phyloP scores from a whole-genome alignment of 2,113 vertebrate species.

The Phodopus roborovskii region DNA sequence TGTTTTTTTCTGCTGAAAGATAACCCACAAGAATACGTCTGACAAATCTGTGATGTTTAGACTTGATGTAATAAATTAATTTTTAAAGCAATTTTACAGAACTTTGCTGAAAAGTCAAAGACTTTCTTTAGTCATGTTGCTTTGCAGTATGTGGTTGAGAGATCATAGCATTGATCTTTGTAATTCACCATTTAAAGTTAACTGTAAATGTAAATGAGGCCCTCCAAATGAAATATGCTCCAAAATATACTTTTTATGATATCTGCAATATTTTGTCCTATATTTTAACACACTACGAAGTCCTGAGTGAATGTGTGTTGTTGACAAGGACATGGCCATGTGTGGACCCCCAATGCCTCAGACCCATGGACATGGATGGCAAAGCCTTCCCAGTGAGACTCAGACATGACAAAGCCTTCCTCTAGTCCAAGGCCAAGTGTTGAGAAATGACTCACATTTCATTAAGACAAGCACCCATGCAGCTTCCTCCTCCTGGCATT shows the following conservation, averaged over 20 bases:
- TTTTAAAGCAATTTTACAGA: slow-evolving; percentile 11
- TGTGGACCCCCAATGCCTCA: neutral
- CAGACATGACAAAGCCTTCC: neutral
- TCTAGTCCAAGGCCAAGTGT: neutral
- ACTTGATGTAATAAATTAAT: neutral
- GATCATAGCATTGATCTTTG: neutral
- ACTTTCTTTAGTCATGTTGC: neutral
- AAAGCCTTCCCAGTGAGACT: neutral
- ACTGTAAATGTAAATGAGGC: neutral
- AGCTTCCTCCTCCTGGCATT: neutral
- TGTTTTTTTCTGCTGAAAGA: neutral
- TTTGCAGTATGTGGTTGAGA: neutral
- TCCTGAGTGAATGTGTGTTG: neutral
- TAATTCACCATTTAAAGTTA: slow-evolving; percentile 3
- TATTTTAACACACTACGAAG: too few relatives aligned
- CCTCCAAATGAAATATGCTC: neutral
- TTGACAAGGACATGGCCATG: too few relatives aligned
- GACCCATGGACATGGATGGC: neutral
- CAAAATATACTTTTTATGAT: slow-evolving; percentile 30
- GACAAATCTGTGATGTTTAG: neutral
- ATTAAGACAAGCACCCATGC: neutral
- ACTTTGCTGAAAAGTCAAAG: slow-evolving; percentile 1
- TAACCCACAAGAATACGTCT: neutral
- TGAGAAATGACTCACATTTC: neutral
- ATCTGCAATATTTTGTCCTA: neutral